These are phyloP conservation scores for Tortricodes alternella DNA, from an alignment of 2,888 invertebrate genomes.

Conservation along the genomic window DNA sequence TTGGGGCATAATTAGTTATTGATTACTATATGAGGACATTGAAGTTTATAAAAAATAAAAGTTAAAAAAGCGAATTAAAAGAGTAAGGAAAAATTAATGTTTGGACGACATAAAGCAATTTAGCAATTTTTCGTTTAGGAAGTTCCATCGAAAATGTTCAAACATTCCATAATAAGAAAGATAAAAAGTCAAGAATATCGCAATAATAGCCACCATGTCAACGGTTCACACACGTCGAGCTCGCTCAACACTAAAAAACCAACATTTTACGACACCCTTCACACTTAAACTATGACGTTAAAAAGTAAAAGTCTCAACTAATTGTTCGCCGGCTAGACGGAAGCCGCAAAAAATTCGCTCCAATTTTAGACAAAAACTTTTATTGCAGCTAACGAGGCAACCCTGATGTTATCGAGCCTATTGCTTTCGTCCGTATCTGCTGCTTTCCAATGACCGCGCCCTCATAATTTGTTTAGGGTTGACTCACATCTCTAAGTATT, in stretches of 20 bases:
- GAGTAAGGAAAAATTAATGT: too few species aligned
- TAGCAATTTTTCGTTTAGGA: too few species aligned
- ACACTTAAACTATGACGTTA: slow-evolving; percentile 35
- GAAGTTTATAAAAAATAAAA: too few species aligned
- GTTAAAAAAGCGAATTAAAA: too few species aligned
- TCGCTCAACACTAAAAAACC: background rate
- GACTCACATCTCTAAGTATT: too few species aligned
- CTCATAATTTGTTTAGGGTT: slow-evolving; percentile 61
- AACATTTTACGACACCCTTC: background rate
- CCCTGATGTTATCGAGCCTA: slow-evolving; percentile 70
- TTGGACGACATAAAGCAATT: too few species aligned
- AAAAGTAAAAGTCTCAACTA: slow-evolving; percentile 57
- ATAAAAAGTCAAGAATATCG: too few species aligned
- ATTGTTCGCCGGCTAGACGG: slow-evolving; percentile 68
- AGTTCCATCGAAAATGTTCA: too few species aligned
- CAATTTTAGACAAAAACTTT: slow-evolving; percentile 68
- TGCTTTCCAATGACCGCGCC: slow-evolving; percentile 60
- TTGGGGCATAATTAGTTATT: slow-evolving; percentile 14
- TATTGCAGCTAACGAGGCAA: slow-evolving; percentile 74
- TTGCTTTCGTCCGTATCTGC: slow-evolving; percentile 79
- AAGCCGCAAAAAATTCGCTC: slow-evolving; percentile 75
- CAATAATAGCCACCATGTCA: background rate
- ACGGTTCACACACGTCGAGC: background rate
- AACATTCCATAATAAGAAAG: too few species aligned
- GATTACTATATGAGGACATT: background rate